These are phyloP conservation scores for Maniola jurtina DNA, from an alignment of 1,140 invertebrate species.

Conservation along the genomic window DNA sequence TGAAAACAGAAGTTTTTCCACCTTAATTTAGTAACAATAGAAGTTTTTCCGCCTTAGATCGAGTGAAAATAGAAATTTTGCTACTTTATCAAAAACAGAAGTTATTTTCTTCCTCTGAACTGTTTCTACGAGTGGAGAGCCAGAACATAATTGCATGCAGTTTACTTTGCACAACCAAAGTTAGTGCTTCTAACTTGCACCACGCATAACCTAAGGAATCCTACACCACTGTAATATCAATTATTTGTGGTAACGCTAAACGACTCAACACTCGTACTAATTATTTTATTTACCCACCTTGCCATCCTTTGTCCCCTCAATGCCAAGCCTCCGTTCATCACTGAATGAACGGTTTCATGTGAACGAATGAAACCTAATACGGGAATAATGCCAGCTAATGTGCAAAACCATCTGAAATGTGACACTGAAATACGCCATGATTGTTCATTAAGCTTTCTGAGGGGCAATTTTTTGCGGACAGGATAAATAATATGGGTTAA, in stretches of 20 bases:
- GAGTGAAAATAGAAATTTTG: too few relatives aligned
- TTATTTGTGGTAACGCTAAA: slow-evolving; percentile 57
- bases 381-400: slow-evolving; percentile 61
- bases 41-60: too few relatives aligned
- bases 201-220: slow-evolving; percentile 14
- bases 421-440: slow-evolving; percentile 38
- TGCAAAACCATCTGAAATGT: slow-evolving; percentile 48
- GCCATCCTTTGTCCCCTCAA: slow-evolving; percentile 44
- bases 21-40: too few relatives aligned
- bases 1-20: too few relatives aligned
- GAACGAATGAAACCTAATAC: slow-evolving; percentile 56
- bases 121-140: too few relatives aligned
- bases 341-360: slow-evolving; percentile 41
- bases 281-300: slow-evolving; percentile 64
- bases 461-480: neutral
- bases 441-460: slow-evolving; percentile 28
- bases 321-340: slow-evolving; percentile 37
- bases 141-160: too few relatives aligned
- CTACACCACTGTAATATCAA: slow-evolving; percentile 53
- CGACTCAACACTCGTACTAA: slow-evolving; percentile 69
- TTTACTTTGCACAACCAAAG: neutral
- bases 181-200: slow-evolving; percentile 19
- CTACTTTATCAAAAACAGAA: too few relatives aligned
- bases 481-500: slow-evolving; percentile 7
- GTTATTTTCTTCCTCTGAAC: too few relatives aligned